Evolutionary conservation across 2,888 invertebrate genomes (phyloP), one percentile per base, ranked within the genome.

Genomic region (Scaptomyza flava): DNA sequence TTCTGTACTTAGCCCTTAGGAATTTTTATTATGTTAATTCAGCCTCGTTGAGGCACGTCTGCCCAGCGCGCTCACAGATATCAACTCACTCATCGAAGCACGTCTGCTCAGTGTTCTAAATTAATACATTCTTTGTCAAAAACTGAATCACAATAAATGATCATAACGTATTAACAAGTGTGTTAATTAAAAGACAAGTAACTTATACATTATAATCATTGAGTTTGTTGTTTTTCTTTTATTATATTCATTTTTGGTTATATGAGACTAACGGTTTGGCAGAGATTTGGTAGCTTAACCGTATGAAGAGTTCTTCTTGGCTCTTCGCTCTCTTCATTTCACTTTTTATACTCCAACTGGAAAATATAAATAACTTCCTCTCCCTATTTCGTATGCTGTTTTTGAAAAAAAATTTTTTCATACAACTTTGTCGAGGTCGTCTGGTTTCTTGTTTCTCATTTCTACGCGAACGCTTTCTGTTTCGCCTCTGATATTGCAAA

Each of bases 381-480:
- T 46, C 58, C 20, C 45, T 47, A 38, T 61, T 66, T 47, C 50
- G 54, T n/a, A 45, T 56, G 47, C 42, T 38, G 43, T 20, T 27
- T 30, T 38, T 45, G 17, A 17, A 17, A 17, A 17, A 17, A 17
- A 17, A 43, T 58, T 61, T 75, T 79, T 80, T 77, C 79, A 76
- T 66, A 75, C 74, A 80, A 68, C 74, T 72, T 82, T 69, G 86
- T 90, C 90, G 90, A 90, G 90, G 90, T 89, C 90, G 89, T 89
- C 87, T 84, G 80, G 90, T 90, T 88, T 89, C 79, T 77, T 79
- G 68, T 74, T 76, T 71, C 68, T 73, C 59, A 76, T 83, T 81
- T 77, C 68, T 65, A 68, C 52, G 56, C 45, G 47, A 71, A 60
- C 52, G 72, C 64, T 72, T 66, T 74, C 58, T 68, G 70, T 69